phyloP scores from a whole-genome alignment of 2,888 invertebrate species.

The Gymnosoma rotundatum region DNA sequence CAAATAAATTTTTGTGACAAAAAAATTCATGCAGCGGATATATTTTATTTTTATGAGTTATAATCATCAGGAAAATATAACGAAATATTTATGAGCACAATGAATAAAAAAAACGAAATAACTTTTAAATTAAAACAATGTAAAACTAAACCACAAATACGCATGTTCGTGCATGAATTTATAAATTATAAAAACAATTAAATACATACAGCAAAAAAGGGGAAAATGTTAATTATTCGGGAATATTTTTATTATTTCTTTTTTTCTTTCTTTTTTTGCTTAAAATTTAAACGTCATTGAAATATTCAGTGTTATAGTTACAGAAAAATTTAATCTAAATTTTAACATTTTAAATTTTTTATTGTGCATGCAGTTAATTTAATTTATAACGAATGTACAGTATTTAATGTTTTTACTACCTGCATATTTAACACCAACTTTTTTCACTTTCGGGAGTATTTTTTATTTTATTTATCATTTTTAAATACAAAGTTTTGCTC shows the following conservation, averaged over 20 bases:
- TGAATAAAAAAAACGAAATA: constrained; percentile 11
- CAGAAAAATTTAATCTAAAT: constrained; percentile 3
- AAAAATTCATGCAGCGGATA: constrained; percentile 47
- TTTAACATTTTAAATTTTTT: too few species aligned
- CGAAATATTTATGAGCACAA: constrained; percentile 64
- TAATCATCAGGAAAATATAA: constrained; percentile 69
- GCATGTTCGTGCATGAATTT: constrained; percentile 32
- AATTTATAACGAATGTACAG: constrained; percentile 24
- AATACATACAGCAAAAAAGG: constrained; percentile 30
- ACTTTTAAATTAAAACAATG: constrained; percentile 19
- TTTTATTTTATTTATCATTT: neutral
- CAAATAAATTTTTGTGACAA: constrained; percentile 39
- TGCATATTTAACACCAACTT: neutral
- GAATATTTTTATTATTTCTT: neutral
- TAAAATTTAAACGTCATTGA: constrained; percentile 30
- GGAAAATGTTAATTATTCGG: neutral
- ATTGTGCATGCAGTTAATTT: constrained; percentile 38
- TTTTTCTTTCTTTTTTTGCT: neutral
- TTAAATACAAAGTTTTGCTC: constrained; percentile 1
- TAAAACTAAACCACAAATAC: constrained; percentile 47
- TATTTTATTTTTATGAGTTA: constrained; percentile 29
- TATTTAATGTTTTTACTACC: constrained; percentile 9
- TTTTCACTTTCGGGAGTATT: constrained; percentile 1
- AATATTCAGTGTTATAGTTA: constrained; percentile 1
- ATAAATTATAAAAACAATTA: constrained; percentile 33